Evolutionary conservation across 2,797 vertebrate genomes (phyloP).

Genomic region (Anableps anableps): DNA sequence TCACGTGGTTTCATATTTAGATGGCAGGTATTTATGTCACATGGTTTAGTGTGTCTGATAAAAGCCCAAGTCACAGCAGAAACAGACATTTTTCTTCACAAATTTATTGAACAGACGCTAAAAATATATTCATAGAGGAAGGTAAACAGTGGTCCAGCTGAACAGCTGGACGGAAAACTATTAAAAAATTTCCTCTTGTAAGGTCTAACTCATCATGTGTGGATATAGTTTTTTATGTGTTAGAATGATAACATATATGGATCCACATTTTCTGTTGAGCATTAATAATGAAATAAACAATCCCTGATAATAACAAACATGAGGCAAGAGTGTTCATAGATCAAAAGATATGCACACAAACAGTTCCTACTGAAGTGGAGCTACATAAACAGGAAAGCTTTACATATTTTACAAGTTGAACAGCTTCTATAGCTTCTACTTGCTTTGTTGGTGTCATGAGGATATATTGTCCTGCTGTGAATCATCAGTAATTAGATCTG

Average conservation of each 20-base stretch:
- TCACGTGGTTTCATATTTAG: too few species aligned
- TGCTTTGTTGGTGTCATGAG: not conserved
- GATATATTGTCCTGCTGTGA: conserved; percentile 3
- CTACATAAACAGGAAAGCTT: not conserved
- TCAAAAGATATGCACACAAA: not conserved
- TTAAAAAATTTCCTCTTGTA: too few species aligned
- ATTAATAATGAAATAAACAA: not conserved
- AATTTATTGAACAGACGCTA: too few species aligned
- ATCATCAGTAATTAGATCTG: conserved; percentile 10
- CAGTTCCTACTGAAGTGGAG: not conserved
- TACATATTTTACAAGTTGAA: not conserved
- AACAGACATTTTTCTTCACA: too few species aligned
- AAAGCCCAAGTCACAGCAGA: too few species aligned
- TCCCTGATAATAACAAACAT: not conserved
- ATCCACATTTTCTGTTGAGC: not conserved
- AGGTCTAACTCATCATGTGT: too few species aligned
- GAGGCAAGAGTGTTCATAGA: not conserved
- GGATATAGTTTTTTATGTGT: too few species aligned
- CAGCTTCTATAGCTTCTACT: not conserved
- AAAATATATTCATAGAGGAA: too few species aligned
- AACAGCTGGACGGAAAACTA: too few species aligned
- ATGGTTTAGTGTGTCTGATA: too few species aligned
- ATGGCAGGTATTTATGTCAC: too few species aligned
- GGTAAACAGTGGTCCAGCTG: too few species aligned
- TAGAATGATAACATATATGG: not conserved